Conservation (phyloP, 2,113 vertebrate genomes). For the Microtus richardsoni region DNA sequence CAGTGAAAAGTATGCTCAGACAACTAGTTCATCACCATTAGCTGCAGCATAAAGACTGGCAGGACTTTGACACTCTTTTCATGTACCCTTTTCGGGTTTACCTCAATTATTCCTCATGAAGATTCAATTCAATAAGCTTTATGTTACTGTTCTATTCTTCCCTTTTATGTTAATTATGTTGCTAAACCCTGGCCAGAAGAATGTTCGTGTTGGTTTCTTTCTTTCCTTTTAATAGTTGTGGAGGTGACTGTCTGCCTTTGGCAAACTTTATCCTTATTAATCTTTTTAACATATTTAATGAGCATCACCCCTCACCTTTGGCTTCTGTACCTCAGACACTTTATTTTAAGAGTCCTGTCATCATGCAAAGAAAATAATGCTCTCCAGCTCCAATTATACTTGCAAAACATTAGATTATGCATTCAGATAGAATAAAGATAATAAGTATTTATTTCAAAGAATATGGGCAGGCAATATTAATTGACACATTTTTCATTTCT, state of each 20-base stretch:
- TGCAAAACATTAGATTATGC: not conserved
- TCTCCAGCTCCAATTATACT: not conserved
- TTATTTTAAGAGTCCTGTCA: constrained; percentile 30
- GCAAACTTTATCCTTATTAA: constrained; percentile 29
- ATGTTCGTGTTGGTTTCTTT: not conserved
- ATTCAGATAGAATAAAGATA: constrained; percentile 32
- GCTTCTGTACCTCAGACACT: constrained; percentile 50
- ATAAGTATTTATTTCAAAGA: constrained; percentile 41
- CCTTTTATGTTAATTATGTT: not conserved
- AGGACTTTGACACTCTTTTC: not conserved
- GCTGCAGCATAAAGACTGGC: not conserved
- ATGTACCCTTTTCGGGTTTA: not conserved
- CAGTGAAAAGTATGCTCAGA: not conserved
- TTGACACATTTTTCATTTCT: constrained; percentile 34
- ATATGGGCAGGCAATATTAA: constrained; percentile 43
- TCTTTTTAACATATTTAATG: constrained; percentile 12
- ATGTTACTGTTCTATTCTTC: not conserved
- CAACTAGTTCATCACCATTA: not conserved
- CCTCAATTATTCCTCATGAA: not conserved
- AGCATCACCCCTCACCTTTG: not conserved
- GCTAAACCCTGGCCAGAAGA: not conserved
- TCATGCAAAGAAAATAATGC: constrained; percentile 38
- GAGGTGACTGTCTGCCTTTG: constrained; percentile 38
- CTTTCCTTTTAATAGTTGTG: not conserved
- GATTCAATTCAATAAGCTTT: not conserved